Evolutionary conservation across 1,140 invertebrate genomes (phyloP).

Genomic region (Caenorhabditis elegans): WBcel235 BX284605.5:9531001-9531500

Average conservation of each 20-base stretch:
- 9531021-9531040: too few species aligned
- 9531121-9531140: constrained; percentile 19
- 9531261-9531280: background rate
- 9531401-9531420: background rate
- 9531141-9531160: constrained; percentile 44
- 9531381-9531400: constrained; percentile 14
- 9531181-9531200: constrained; percentile 31
- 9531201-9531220: constrained; percentile 49
- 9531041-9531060: too few species aligned
- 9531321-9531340: background rate
- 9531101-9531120: constrained; percentile 49
- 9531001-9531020: too few species aligned
- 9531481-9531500: constrained; percentile 25
- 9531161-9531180: constrained; percentile 40
- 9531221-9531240: too few species aligned
- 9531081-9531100: constrained; percentile 28
- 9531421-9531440: background rate
- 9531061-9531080: constrained; percentile 9
- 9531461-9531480: background rate
- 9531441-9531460: background rate
- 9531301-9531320: constrained; percentile 23
- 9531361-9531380: constrained; percentile 2
- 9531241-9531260: too few species aligned
- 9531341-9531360: background rate
- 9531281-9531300: constrained; percentile 11